Evolutionary conservation across 2,888 invertebrate species (phyloP), one percentile per base, ranked within the genome.

Genomic region (Junonia oenone): DNA sequence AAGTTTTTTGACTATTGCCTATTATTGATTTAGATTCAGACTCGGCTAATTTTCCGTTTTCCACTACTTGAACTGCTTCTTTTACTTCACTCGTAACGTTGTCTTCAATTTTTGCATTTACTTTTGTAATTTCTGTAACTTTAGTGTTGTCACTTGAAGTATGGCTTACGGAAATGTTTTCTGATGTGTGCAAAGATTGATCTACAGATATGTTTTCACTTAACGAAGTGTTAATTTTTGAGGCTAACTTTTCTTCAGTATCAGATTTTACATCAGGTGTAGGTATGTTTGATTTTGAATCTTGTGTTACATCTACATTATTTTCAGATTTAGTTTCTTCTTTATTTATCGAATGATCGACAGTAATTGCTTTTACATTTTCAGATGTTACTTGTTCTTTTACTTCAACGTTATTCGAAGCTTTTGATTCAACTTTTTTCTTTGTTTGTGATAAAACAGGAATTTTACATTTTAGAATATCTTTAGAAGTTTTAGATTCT

Each of bases 401-500:
- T 8, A 43, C 13, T 14, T 47, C 14, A 1, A 19, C 22, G 14
- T 40, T 40, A 33, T 6, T 33, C 6, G 22, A 33, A 47, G 37
- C 15, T 26, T 40, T 15, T 6, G 14, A 17, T 47, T 52, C 37
- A 13, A 26, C 8, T 40, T 40, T 47, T 22, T 54, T 46, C 5
- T 31, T 48, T 22, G 22, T 33, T 15, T 52, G 19, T 0, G 15
- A 22, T 31, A 14, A 40, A 11, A 54, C 40, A n/a, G 47, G 48
- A 14, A 57, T 53, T 37, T 52, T 52, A 37, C 45, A 17, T 11
- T 48, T n/a, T n/a, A n/a, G n/a, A n/a, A n/a, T 52, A 35, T 53
- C 52, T 29, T 31, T 29, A 38, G 27, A 29, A 27, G 47, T 40
- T 33, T 0, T n/a, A 3, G n/a, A 3, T 22, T 40, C 37, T 14